Conservation (phyloP, 2,888 invertebrate species). For the Eupithecia insigniata region DNA sequence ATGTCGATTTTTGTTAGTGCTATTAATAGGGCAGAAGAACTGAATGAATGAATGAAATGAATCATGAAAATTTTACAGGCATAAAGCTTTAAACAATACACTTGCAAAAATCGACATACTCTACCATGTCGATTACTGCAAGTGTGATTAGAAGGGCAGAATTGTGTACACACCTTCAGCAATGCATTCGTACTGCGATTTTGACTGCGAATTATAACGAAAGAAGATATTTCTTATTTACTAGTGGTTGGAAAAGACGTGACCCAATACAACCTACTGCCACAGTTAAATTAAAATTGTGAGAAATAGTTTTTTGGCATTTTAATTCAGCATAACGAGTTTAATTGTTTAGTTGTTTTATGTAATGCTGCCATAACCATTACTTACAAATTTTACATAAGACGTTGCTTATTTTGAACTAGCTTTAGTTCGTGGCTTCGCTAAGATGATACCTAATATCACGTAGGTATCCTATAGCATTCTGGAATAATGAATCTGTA, state of each 20-base stretch:
- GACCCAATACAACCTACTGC: slow-evolving; percentile 41
- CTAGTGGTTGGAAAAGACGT: slow-evolving; percentile 41
- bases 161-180: slow-evolving; percentile 20
- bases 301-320: slow-evolving; percentile 33
- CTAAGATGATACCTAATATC: not conserved
- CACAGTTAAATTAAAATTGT: slow-evolving; percentile 36
- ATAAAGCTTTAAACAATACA: too few species aligned
- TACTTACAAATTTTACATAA: slow-evolving; percentile 9
- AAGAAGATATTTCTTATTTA: slow-evolving; percentile 22
- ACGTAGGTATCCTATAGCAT: not conserved
- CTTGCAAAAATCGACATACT: too few species aligned
- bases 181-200: slow-evolving; percentile 45
- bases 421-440: not conserved
- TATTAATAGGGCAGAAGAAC: too few species aligned
- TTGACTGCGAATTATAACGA: slow-evolving; percentile 46
- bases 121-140: too few species aligned
- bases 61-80: too few species aligned
- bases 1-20: too few species aligned
- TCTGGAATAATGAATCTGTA: too few species aligned
- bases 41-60: too few species aligned
- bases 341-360: slow-evolving; percentile 14
- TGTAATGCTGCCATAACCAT: slow-evolving; percentile 15
- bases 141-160: too few species aligned
- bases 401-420: not conserved
- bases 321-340: slow-evolving; percentile 19